Conservation (phyloP, 2,888 invertebrate genomes). For the Philopedon plagiatum region DNA sequence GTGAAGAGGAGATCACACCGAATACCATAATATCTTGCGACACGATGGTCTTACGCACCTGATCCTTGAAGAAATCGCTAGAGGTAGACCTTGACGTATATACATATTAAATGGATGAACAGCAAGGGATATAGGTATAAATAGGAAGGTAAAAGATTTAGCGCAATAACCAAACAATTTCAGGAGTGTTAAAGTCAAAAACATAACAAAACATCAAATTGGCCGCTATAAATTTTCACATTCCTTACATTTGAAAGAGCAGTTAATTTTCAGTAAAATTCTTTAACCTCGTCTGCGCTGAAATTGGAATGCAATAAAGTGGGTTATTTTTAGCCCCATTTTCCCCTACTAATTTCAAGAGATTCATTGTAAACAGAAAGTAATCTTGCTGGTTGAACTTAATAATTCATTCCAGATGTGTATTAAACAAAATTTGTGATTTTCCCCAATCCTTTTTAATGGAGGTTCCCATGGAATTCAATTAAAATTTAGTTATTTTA, state of each 20-base stretch:
- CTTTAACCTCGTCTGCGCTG: not conserved
- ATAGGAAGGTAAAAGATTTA: too few species aligned
- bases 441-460: constrained; percentile 48
- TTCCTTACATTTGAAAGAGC: not conserved
- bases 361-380: constrained; percentile 44
- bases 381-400: constrained; percentile 37
- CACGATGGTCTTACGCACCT: too few species aligned
- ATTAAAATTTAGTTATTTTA: constrained; percentile 48
- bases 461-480: constrained; percentile 40
- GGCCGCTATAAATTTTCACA: too few species aligned
- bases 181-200: too few species aligned
- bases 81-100: too few species aligned
- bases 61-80: too few species aligned
- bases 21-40: too few species aligned
- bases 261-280: constrained; percentile 4
- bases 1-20: too few species aligned
- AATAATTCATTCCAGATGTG: constrained; percentile 48
- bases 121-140: too few species aligned
- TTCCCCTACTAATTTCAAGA: constrained; percentile 34
- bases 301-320: constrained; percentile 41
- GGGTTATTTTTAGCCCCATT: constrained; percentile 23
- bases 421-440: constrained; percentile 44
- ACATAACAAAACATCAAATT: too few species aligned
- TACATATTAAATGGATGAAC: too few species aligned
- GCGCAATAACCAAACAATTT: too few species aligned